Evolutionary conservation across 1,140 invertebrate species (phyloP).

Genomic region (Drosophila trapezifrons): DNA sequence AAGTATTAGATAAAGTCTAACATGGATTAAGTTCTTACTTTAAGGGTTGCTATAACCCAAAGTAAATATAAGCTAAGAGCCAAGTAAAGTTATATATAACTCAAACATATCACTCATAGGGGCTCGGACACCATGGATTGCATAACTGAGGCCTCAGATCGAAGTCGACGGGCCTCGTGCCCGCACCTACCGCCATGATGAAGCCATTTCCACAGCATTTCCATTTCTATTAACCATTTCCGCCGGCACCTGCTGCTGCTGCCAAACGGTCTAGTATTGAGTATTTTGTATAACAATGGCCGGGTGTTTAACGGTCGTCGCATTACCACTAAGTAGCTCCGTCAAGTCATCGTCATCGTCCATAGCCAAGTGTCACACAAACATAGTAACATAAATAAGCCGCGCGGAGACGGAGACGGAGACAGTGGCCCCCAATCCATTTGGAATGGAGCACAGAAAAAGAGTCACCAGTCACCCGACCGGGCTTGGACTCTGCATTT

Average conservation of each 20-base stretch:
- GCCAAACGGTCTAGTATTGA: constrained; percentile 3
- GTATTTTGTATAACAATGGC: constrained; percentile 41
- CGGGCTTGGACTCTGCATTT: constrained; percentile 44
- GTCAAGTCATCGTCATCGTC: constrained; percentile 22
- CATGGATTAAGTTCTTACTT: too few species aligned
- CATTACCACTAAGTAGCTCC: constrained; percentile 68
- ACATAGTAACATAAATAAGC: constrained; percentile 75
- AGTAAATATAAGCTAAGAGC: too few species aligned
- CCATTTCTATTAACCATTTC: constrained; percentile 39
- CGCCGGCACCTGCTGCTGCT: constrained; percentile 48
- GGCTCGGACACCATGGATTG: constrained; percentile 5
- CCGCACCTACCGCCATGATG: constrained; percentile 22
- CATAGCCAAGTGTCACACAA: constrained; percentile 27
- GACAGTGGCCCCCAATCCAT: constrained; percentile 44
- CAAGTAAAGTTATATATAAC: not conserved
- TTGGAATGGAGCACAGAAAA: constrained; percentile 36
- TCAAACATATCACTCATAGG: not conserved
- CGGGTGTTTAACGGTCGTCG: constrained; percentile 55
- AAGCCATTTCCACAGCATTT: constrained; percentile 63
- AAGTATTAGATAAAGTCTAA: too few species aligned
- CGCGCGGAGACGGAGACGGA: constrained; percentile 7
- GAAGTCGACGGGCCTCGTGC: constrained; percentile 13
- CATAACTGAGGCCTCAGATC: constrained; percentile 21
- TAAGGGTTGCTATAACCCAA: too few species aligned
- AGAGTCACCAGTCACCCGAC: constrained; percentile 19